A percentile compares a stretch with the other conserved stretches of the same genome.
phyloP scores from a whole-genome alignment of 1,140 invertebrate species.

The Grapholita molesta region DNA sequence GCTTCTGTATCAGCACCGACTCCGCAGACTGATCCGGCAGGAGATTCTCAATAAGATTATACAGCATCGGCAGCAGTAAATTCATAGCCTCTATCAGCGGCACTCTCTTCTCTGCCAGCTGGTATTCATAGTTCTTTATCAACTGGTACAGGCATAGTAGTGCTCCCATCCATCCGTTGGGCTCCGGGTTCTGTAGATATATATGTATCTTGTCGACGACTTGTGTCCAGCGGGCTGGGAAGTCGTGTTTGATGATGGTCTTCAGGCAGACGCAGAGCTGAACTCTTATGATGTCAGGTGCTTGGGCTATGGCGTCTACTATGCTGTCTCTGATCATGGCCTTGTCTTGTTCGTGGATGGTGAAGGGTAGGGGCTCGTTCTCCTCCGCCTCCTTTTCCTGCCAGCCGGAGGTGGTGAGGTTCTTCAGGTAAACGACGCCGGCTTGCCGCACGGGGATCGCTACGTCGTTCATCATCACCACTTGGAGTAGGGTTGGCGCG shows the following conservation, averaged over 20 bases:
- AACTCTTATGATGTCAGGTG: slow-evolving; percentile 92
- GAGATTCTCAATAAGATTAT: slow-evolving; percentile 90
- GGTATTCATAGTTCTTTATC: slow-evolving; percentile 98
- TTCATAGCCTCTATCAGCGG: slow-evolving; percentile 97
- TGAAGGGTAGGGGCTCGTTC: slow-evolving; percentile 88
- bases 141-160: slow-evolving; percentile 95
- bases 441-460: slow-evolving; percentile 97
- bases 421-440: slow-evolving; percentile 98
- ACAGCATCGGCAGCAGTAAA: slow-evolving; percentile 93
- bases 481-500: slow-evolving; percentile 93
- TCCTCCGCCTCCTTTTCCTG: slow-evolving; percentile 89
- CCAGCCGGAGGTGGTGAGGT: slow-evolving; percentile 94
- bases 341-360: slow-evolving; percentile 97
- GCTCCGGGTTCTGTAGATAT: slow-evolving; percentile 83
- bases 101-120: slow-evolving; percentile 91
- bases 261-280: slow-evolving; percentile 95
- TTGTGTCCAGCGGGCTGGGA: slow-evolving; percentile 96
- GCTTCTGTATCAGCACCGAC: slow-evolving; percentile 95
- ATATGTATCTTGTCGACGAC: slow-evolving; percentile 95
- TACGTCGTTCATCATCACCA: slow-evolving; percentile 93
- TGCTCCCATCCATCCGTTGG: slow-evolving; percentile 93
- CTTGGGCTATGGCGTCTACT: slow-evolving; percentile 96
- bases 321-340: slow-evolving; percentile 95
- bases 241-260: slow-evolving; percentile 97
- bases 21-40: slow-evolving; percentile 91